Conservation (phyloP, 2,113 vertebrate genomes). For the Azemiops feae region DNA sequence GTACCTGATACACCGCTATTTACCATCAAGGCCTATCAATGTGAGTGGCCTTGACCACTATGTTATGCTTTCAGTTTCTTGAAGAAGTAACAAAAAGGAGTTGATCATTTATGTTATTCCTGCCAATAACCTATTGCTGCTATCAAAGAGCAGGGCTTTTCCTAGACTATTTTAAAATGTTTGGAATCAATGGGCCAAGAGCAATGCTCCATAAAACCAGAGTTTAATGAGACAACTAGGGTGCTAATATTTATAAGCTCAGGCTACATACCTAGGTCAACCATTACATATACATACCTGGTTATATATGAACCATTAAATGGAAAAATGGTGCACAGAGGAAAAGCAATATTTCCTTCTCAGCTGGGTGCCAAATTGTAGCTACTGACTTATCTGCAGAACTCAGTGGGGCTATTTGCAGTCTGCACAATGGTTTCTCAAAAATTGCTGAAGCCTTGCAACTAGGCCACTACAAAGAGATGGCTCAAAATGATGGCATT, state of each 20-base stretch:
- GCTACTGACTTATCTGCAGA: not conserved
- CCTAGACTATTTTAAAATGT: constrained; percentile 40
- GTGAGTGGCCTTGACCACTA: constrained; percentile 33
- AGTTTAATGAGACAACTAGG: not conserved
- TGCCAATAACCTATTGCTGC: constrained; percentile 25
- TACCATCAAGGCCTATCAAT: constrained; percentile 27
- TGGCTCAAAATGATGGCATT: not conserved
- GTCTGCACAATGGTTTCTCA: not conserved
- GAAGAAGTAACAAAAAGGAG: constrained; percentile 26
- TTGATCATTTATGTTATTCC: constrained; percentile 8
- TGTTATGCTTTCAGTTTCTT: constrained; percentile 19
- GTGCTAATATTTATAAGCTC: not conserved
- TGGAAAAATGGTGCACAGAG: not conserved
- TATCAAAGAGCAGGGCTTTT: constrained; percentile 40
- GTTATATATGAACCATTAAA: not conserved
- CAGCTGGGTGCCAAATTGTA: not conserved
- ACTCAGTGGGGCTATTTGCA: not conserved
- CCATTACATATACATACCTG: not conserved
- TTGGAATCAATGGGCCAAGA: constrained; percentile 44
- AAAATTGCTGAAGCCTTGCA: no score
- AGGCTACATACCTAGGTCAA: not conserved
- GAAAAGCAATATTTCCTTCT: not conserved
- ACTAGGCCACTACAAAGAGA: not conserved
- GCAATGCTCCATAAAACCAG: not conserved
- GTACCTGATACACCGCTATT: constrained; percentile 36